Percentiles rank a stretch among this genome's conserved stretches.
phyloP scores from a whole-genome alignment of 2,113 vertebrate genomes.

The Nerophis lumbriciformis region DNA sequence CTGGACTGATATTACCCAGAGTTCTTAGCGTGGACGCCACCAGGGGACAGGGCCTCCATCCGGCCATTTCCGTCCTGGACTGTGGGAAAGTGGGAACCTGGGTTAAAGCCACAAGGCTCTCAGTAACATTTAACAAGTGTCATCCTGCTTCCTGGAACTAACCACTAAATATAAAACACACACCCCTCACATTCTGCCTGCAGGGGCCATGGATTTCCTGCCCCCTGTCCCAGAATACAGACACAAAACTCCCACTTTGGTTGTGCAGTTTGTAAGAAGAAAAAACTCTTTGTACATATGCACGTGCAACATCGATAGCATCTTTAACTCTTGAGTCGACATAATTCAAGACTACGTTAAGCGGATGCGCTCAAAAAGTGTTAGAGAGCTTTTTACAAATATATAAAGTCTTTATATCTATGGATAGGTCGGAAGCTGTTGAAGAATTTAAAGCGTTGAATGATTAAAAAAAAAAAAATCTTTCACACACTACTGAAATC shows the following conservation, averaged over 20 bases:
- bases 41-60: constrained; percentile 68
- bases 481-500: too few relatives aligned
- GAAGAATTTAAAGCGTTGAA: too few relatives aligned
- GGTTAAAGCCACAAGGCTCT: constrained; percentile 43
- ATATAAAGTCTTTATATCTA: too few relatives aligned
- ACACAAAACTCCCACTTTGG: constrained; percentile 4
- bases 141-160: constrained; percentile 50
- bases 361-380: too few relatives aligned
- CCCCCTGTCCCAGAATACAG: constrained; percentile 4
- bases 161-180: constrained; percentile 46
- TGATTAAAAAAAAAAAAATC: too few relatives aligned
- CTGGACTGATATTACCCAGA: constrained; percentile 44
- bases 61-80: constrained; percentile 57
- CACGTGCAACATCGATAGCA: too few relatives aligned
- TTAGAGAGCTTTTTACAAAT: too few relatives aligned
- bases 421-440: too few relatives aligned
- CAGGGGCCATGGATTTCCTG: constrained; percentile 10
- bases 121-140: constrained; percentile 44
- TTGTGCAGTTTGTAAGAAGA: too few relatives aligned
- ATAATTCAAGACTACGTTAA: too few relatives aligned
- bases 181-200: background rate
- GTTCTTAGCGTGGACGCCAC: constrained; percentile 32
- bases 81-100: constrained; percentile 71
- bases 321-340: too few relatives aligned
- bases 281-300: too few relatives aligned